Base-by-base conservation (phyloP, 2,797 vertebrate species). In the Benthosema pterotum region DNA sequence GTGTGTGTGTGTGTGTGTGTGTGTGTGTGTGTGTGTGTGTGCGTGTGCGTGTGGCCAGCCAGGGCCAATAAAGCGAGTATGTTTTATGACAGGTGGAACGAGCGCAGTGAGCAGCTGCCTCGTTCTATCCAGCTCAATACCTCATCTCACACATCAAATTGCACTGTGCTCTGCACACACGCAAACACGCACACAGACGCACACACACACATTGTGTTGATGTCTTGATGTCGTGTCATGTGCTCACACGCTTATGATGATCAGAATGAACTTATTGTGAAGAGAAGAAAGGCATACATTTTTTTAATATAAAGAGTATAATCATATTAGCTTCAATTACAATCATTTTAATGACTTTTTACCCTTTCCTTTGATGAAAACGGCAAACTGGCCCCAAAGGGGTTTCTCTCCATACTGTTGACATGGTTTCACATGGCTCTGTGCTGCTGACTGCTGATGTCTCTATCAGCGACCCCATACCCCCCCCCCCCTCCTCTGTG, bases 51-150 rank as follows among this genome's bases (percentile, higher is more conserved):
- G 43, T 51, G 53, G 38, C 52, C 49, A 63, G 63, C 53, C 70
- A 25, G 56, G 51, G 68, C 83, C 87, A 92, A 88, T 92, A 92
- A 92, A 92, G 71, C 65, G 77, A 79, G 75, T 79, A 84, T 87
- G 83, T 83, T 93, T 92, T 92, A 92, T 91, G 91, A 91, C 84
- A 83, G 84, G 79, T 78, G 67, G 77, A 87, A 90, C 70, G 67
- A 86, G 78, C 75, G 83, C 79, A 65, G 76, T 75, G 80, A 84
- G 84, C 78, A 79, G 67, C 73, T 77, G 78, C 74, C 82, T 80
- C 83, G 78, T 77, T 79, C 72, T 57, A 70, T 79, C 80, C 82
- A 84, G 89, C 83, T 92, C 89, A 87, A 92, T 92, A 92, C 87
- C 75, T 91, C 87, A 91, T 92, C 87, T 87, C 79, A 70, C 73